phyloP scores from a whole-genome alignment of 2,797 vertebrate genomes.

The Echeneis naucrates region DNA sequence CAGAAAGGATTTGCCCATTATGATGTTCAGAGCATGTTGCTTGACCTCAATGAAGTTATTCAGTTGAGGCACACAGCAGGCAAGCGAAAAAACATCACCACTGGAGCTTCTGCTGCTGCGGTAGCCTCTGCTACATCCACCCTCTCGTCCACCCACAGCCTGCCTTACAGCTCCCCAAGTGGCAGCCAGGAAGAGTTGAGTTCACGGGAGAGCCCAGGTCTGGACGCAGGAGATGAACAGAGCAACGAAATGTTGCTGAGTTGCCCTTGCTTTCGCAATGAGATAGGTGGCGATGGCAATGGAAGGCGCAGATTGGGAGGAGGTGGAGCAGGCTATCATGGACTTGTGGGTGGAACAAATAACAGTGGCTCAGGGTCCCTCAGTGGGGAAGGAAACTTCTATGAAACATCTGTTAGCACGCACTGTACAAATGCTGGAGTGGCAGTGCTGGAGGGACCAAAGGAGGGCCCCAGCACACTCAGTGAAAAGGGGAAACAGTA shows the following conservation, averaged over 20 bases:
- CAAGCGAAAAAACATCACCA: constrained; percentile 94
- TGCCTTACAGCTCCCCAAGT: constrained; percentile 92
- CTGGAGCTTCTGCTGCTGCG: constrained; percentile 94
- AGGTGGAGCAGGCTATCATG: constrained; percentile 67
- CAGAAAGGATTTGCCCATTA: constrained; percentile 96
- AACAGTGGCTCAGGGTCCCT: constrained; percentile 85
- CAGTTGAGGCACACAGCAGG: constrained; percentile 91
- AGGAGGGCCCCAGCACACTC: constrained; percentile 90
- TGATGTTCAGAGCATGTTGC: constrained; percentile 95
- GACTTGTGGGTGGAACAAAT: constrained; percentile 62
- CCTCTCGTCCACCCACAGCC: constrained; percentile 90
- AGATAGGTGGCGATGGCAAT: constrained; percentile 91
- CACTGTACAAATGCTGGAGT: constrained; percentile 96
- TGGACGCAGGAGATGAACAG: constrained; percentile 91
- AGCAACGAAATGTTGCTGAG: constrained; percentile 95
- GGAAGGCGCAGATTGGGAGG: constrained; percentile 88
- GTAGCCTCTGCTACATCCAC: constrained; percentile 93
- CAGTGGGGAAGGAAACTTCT: constrained; percentile 87
- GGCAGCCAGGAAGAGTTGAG: constrained; percentile 96
- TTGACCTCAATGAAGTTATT: constrained; percentile 93
- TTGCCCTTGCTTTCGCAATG: constrained; percentile 97
- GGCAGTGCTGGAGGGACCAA: constrained; percentile 94
- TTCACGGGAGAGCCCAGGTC: constrained; percentile 89
- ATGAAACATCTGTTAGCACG: constrained; percentile 90
- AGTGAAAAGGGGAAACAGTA: constrained; percentile 93